Conservation (phyloP, 2,113 vertebrate genomes). For the Corydoras maculifer region DNA sequence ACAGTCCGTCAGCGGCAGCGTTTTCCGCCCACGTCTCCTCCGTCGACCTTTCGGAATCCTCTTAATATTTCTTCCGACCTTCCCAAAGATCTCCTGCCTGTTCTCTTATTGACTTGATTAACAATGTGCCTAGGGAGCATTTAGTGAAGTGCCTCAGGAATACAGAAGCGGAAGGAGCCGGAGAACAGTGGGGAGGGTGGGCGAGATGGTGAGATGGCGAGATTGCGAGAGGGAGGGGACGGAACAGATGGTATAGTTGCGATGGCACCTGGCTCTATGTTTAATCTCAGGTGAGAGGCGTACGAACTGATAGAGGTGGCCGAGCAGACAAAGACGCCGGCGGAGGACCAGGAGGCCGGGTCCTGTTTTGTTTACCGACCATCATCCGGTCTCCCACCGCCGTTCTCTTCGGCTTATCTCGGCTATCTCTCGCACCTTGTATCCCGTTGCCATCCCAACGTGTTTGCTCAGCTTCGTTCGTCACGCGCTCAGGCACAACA, state of each 20-base stretch:
- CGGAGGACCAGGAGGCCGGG: not conserved
- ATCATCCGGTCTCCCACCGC: slow-evolving; percentile 8
- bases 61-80: not conserved
- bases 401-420: slow-evolving; percentile 33
- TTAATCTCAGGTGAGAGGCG: slow-evolving; percentile 67
- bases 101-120: not conserved
- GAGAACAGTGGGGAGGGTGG: not conserved
- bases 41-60: no score
- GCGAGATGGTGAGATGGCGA: slow-evolving; percentile 5
- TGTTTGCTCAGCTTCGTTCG: slow-evolving; percentile 42
- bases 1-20: slow-evolving; percentile 2
- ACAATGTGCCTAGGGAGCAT: not conserved
- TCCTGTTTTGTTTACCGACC: slow-evolving; percentile 12
- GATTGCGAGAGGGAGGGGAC: slow-evolving; percentile 31
- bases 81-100: not conserved
- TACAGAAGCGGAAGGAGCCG: not conserved
- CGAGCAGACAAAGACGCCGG: not conserved
- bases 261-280: slow-evolving; percentile 65
- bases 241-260: slow-evolving; percentile 59
- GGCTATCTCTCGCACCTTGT: slow-evolving; percentile 34
- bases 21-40: slow-evolving; percentile 8
- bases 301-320: slow-evolving; percentile 17
- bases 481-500: slow-evolving; percentile 31
- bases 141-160: slow-evolving; percentile 30
- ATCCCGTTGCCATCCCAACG: slow-evolving; percentile 44